Evolutionary conservation across 37 sponge, comb jelly and placozoan species (phyloP).

Genomic region (Axinella damicornis): DNA sequence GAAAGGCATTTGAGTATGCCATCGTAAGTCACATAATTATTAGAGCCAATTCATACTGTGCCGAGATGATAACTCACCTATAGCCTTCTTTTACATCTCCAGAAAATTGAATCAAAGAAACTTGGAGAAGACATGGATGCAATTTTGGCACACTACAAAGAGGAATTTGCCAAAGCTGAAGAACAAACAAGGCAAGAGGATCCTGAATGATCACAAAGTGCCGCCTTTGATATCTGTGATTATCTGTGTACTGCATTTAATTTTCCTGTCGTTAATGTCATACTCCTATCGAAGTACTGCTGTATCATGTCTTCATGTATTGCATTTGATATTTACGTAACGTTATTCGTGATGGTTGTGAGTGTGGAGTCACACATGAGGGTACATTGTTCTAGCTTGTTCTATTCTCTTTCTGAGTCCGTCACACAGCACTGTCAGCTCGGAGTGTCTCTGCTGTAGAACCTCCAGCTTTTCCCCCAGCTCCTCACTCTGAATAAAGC

Average conservation of each 20-base stretch:
- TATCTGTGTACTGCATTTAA: too few species aligned
- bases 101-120: conserved; percentile 5
- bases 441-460: conserved; percentile 66
- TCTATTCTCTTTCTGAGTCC: conserved; percentile 72
- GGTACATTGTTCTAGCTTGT: conserved; percentile 33
- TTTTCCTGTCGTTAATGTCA: too few species aligned
- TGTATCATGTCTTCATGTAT: too few species aligned
- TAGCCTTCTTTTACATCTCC: neutral
- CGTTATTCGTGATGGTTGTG: too few species aligned
- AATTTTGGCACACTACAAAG: neutral
- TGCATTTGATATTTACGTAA: too few species aligned
- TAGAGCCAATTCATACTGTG: neutral
- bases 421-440: conserved; percentile 56
- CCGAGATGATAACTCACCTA: neutral
- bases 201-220: too few species aligned
- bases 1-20: conserved; percentile 35
- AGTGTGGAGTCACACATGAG: neutral
- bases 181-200: neutral
- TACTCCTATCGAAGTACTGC: too few species aligned
- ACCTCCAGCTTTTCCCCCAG: conserved; percentile 36
- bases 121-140: conserved; percentile 2
- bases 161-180: neutral
- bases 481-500: conserved; percentile 22
- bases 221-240: too few species aligned
- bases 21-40: conserved; percentile 25